These are phyloP conservation scores for Malurus cyaneus DNA, from an alignment of 2,113 vertebrate species.

Conservation along the genomic window DNA sequence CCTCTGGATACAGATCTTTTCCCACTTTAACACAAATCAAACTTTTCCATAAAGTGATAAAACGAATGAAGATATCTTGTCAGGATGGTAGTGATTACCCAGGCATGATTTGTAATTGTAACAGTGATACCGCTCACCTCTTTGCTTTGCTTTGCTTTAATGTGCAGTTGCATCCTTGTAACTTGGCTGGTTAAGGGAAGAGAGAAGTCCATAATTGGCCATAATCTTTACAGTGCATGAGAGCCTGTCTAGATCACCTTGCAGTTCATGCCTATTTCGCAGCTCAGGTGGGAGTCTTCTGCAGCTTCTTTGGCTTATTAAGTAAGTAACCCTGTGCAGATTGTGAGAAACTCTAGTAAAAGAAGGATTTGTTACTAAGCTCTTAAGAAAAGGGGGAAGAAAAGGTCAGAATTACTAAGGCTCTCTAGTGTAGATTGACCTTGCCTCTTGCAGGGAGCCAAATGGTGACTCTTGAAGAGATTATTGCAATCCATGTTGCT, in stretches of 20 bases:
- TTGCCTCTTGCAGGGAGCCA: not conserved
- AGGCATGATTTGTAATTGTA: not conserved
- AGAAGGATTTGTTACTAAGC: not conserved
- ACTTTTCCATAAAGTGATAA: not conserved
- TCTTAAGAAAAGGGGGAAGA: not conserved
- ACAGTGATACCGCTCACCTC: rapidly evolving
- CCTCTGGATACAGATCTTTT: not conserved
- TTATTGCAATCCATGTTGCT: not conserved
- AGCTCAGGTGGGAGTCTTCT: not conserved
- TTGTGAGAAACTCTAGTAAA: not conserved
- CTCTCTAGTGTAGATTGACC: not conserved
- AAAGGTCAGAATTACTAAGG: not conserved
- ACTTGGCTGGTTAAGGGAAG: not conserved
- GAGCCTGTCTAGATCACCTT: not conserved
- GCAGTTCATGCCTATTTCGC: not conserved
- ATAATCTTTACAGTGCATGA: rapidly evolving
- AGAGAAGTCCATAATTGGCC: not conserved
- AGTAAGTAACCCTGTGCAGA: not conserved
- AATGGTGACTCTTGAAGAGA: not conserved
- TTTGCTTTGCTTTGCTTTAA: not conserved
- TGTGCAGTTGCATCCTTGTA: not conserved
- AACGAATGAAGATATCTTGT: not conserved
- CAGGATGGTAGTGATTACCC: not conserved
- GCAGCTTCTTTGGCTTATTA: not conserved
- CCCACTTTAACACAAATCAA: not conserved